Percentiles rank a stretch among this genome's conserved stretches.
phyloP scores from a whole-genome alignment of 2,888 invertebrate genomes.

The Acrobasis consociella region DNA sequence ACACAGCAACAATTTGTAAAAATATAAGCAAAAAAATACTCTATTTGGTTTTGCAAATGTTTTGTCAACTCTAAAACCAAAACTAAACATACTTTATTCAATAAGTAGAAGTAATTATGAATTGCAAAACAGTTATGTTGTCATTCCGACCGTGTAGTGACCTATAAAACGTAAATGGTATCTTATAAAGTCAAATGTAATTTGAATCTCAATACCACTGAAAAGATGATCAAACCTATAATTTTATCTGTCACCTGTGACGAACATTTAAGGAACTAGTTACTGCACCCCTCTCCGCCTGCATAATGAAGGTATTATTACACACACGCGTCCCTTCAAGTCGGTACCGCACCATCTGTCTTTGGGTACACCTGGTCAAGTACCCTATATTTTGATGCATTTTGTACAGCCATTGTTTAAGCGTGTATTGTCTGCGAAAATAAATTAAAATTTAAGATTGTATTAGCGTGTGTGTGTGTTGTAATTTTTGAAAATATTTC shows the following conservation, averaged over 20 bases:
- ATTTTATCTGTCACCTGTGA: conserved; percentile 23
- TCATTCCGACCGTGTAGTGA: no score
- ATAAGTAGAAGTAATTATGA: no score
- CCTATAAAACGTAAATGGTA: no score
- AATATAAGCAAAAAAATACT: no score
- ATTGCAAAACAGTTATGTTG: no score
- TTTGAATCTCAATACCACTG: conserved; percentile 14
- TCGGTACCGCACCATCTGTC: conserved; percentile 51
- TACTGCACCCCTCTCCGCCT: conserved; percentile 30
- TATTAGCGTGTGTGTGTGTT: no score
- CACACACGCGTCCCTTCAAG: conserved; percentile 33
- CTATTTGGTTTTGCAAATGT: no score
- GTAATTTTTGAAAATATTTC: no score
- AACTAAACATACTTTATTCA: no score
- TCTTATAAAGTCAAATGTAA: background rate
- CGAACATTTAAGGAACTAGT: conserved; percentile 8
- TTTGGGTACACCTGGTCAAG: conserved; percentile 43
- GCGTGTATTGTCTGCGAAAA: conserved; percentile 9
- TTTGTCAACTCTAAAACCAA: no score
- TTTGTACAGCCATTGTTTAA: conserved; percentile 15
- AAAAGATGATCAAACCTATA: conserved; percentile 16
- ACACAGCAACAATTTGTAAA: no score
- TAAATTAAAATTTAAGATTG: conserved; percentile 9
- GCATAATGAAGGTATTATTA: conserved; percentile 39
- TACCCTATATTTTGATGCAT: conserved; percentile 23